phyloP scores from a whole-genome alignment of 2,113 vertebrate genomes.

The Crypturellus undulatus region DNA sequence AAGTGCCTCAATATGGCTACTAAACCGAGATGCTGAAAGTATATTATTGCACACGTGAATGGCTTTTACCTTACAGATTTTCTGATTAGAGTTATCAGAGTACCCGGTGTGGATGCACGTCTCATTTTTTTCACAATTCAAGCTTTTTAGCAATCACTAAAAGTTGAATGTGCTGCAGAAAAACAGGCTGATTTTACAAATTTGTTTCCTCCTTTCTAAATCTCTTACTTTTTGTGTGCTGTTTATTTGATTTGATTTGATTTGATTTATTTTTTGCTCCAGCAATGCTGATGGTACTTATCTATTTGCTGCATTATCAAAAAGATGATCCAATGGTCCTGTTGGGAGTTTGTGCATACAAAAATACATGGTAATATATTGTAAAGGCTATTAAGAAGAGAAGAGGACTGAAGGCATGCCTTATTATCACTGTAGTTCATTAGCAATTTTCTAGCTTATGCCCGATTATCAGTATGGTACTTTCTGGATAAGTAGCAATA shows the following conservation, averaged over 20 bases:
- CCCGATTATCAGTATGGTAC: neutral
- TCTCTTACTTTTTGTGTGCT: neutral
- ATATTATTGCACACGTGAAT: conserved; percentile 61
- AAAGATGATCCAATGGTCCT: neutral
- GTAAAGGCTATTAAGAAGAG: neutral
- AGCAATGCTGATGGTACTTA: neutral
- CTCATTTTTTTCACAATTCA: conserved; percentile 7
- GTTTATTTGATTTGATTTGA: too few species aligned
- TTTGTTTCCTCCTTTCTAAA: neutral
- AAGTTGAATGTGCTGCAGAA: neutral
- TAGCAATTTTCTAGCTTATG: neutral
- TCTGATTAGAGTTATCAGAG: conserved; percentile 9
- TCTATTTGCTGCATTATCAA: conserved; percentile 3
- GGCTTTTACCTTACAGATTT: conserved; percentile 58
- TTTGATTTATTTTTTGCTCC: neutral
- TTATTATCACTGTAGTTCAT: neutral
- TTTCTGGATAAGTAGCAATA: neutral
- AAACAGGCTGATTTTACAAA: neutral
- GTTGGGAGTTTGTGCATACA: neutral
- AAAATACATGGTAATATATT: neutral
- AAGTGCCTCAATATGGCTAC: conserved; percentile 61
- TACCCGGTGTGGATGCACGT: conserved; percentile 46
- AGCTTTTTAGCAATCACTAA: neutral
- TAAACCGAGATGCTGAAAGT: conserved; percentile 64
- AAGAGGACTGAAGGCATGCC: neutral